phyloP scores from a whole-genome alignment of 30 jellyfish, hydroid and myxozoan genomes.

The Hydractinia symbiolongicarpus region DNA sequence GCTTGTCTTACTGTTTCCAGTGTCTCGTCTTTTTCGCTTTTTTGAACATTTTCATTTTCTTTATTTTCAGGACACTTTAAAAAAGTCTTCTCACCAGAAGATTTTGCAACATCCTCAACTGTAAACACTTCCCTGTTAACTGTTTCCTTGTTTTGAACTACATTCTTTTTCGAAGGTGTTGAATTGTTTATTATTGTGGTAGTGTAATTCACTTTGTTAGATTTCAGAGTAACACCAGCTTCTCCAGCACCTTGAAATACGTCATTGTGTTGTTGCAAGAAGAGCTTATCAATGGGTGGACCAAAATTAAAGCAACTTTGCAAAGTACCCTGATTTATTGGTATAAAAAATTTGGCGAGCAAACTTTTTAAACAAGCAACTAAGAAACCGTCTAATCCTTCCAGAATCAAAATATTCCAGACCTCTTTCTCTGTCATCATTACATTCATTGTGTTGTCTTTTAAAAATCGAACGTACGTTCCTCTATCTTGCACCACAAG shows the following conservation, averaged over 20 bases:
- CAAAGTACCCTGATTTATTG: conserved; percentile 11
- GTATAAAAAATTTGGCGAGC: not conserved
- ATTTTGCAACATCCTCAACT: not conserved
- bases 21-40: not conserved
- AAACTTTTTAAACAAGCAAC: conserved; percentile 19
- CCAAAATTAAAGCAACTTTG: conserved; percentile 27
- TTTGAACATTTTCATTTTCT: not conserved
- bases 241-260: conserved; percentile 13
- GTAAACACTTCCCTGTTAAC: not conserved
- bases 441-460: not conserved
- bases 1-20: not conserved
- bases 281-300: conserved; percentile 4
- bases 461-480: not conserved
- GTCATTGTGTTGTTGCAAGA: conserved; percentile 11
- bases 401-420: not conserved
- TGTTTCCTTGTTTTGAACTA: not conserved
- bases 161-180: not conserved
- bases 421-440: not conserved
- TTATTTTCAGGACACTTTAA: not conserved
- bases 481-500: conserved; percentile 1
- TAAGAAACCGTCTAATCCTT: conserved; percentile 6
- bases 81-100: not conserved
- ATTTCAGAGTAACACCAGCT: conserved; percentile 5
- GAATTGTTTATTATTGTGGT: too few species aligned
- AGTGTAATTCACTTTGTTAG: not conserved